A percentile compares a stretch with the other conserved stretches of the same genome.
phyloP scores from a whole-genome alignment of 1,140 invertebrate species.

The Sminthurides bifidus region DNA sequence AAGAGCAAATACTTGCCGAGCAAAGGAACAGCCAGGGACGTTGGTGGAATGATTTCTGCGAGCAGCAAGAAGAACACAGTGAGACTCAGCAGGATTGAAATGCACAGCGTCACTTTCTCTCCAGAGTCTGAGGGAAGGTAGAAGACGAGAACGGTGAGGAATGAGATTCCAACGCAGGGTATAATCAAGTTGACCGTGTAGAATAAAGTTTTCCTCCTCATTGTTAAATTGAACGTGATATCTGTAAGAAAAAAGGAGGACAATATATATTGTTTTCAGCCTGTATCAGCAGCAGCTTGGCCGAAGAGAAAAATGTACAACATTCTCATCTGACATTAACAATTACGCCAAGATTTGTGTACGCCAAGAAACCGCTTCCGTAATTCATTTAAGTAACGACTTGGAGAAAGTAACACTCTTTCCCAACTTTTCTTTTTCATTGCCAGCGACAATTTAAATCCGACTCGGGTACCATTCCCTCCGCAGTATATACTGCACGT shows the following conservation, averaged over 20 bases:
- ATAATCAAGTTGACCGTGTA: constrained; percentile 86
- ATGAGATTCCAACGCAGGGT: constrained; percentile 80
- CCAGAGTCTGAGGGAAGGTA: constrained; percentile 91
- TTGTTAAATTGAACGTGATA: constrained; percentile 91
- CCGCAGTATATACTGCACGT: too few relatives aligned
- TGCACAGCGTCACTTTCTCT: constrained; percentile 88
- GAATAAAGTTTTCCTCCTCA: constrained; percentile 80
- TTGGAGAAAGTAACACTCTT: too few relatives aligned
- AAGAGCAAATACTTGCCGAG: constrained; percentile 92
- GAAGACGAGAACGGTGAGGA: constrained; percentile 87
- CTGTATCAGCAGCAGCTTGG: too few relatives aligned
- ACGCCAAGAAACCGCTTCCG: too few relatives aligned
- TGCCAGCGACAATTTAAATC: too few relatives aligned
- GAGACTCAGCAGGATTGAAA: constrained; percentile 93
- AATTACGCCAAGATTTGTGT: too few relatives aligned
- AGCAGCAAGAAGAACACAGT: constrained; percentile 97
- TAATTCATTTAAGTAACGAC: too few relatives aligned
- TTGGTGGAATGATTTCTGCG: constrained; percentile 95
- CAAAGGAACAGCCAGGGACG: constrained; percentile 90
- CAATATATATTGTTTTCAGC: not conserved
- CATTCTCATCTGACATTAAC: too few relatives aligned
- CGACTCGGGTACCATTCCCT: too few relatives aligned
- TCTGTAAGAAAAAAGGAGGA: constrained; percentile 46
- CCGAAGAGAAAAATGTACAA: too few relatives aligned
- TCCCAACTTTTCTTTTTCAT: too few relatives aligned